These are phyloP conservation scores for Chionodraco myersi DNA, from an alignment of 2,113 vertebrate species.

Conservation along the genomic window DNA sequence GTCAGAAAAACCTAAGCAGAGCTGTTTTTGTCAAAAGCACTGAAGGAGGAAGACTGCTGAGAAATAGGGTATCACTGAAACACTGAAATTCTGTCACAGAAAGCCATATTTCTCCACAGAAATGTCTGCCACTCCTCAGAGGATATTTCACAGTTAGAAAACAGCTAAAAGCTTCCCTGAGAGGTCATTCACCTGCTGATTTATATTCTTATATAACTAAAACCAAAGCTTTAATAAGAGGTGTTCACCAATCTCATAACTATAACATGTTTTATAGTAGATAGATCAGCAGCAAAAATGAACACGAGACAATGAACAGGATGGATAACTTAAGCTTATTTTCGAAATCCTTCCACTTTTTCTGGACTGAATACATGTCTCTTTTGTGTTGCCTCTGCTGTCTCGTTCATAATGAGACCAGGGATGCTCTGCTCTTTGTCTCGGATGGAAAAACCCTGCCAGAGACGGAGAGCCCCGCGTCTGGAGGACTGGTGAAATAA, in stretches of 20 bases:
- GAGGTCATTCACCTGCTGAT: conserved; percentile 19
- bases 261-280: background rate
- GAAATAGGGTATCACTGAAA: conserved; percentile 29
- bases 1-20: conserved; percentile 25
- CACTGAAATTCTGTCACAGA: conserved; percentile 41
- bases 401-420: conserved; percentile 63
- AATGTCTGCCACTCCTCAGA: conserved; percentile 1
- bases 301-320: background rate
- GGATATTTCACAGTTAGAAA: conserved; percentile 14
- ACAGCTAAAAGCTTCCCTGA: background rate
- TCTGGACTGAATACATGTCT: conserved; percentile 31
- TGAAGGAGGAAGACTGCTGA: conserved; percentile 49
- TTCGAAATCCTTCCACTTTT: conserved; percentile 23
- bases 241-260: background rate
- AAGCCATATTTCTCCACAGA: conserved; percentile 26
- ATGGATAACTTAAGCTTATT: conserved; percentile 25
- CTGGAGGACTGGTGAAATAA: conserved; percentile 78
- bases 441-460: conserved; percentile 67
- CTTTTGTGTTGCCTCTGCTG: conserved; percentile 53
- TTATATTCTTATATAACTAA: background rate
- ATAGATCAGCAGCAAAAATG: conserved; percentile 1
- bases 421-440: conserved; percentile 72
- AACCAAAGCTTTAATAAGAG: background rate
- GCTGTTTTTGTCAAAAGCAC: conserved; percentile 26
- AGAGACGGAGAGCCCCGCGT: conserved; percentile 62